Conservation (phyloP, 2,888 invertebrate genomes). For the Branchipolynoe longqiensis region DNA sequence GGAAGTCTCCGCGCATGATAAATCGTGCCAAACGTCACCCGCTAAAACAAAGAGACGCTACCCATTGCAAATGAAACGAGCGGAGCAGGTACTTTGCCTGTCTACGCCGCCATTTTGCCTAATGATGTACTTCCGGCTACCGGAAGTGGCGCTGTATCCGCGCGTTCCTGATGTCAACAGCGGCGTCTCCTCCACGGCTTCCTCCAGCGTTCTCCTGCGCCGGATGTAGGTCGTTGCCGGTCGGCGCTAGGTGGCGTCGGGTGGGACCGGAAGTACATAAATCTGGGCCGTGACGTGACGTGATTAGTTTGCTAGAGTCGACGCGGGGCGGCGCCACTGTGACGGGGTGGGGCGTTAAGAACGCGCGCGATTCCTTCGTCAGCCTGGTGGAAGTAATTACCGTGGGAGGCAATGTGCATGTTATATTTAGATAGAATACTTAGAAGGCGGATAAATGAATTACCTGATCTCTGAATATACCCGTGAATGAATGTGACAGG, state of each 20-base stretch:
- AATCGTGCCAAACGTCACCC: slow-evolving; percentile 38
- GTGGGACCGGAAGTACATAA: slow-evolving; percentile 52
- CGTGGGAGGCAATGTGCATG: neutral
- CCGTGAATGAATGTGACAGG: too few species aligned
- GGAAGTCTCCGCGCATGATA: neutral
- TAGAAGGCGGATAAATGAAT: too few species aligned
- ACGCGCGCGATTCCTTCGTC: too few species aligned
- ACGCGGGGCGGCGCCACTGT: neutral
- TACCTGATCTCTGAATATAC: too few species aligned
- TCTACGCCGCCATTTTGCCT: slow-evolving; percentile 39
- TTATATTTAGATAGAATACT: too few species aligned
- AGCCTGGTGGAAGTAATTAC: too few species aligned
- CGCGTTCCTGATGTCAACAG: slow-evolving; percentile 41
- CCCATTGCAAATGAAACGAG: slow-evolving; percentile 16
- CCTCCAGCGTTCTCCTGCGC: neutral
- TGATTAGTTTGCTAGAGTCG: slow-evolving; percentile 16
- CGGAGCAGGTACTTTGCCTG: slow-evolving; percentile 19
- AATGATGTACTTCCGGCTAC: slow-evolving; percentile 36
- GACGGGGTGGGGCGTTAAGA: neutral
- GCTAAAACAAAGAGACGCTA: slow-evolving; percentile 35
- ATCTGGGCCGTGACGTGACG: slow-evolving; percentile 27
- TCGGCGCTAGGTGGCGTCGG: slow-evolving; percentile 16
- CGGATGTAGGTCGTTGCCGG: slow-evolving; percentile 49
- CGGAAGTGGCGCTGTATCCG: slow-evolving; percentile 47
- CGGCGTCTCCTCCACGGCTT: slow-evolving; percentile 33